These are phyloP conservation scores for Phrynosoma blainvillii DNA, from an alignment of 2,113 vertebrate genomes.

Conservation along the genomic window DNA sequence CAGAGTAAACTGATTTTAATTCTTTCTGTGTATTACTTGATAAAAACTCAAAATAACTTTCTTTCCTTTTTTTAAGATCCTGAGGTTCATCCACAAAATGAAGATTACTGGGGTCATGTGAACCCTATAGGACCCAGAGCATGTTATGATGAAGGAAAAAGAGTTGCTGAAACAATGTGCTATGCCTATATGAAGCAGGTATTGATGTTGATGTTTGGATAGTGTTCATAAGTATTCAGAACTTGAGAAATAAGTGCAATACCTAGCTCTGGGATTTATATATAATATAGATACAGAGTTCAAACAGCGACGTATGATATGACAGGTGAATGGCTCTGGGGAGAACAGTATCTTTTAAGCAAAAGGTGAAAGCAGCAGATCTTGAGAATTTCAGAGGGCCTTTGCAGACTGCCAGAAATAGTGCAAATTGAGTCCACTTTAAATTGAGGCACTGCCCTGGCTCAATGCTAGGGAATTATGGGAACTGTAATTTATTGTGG, in stretches of 20 bases:
- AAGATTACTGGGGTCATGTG: constrained; percentile 98
- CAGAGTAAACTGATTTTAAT: background rate
- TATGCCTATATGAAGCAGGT: constrained; percentile 99
- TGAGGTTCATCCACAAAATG: constrained; percentile 96
- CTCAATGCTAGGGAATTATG: too few relatives aligned
- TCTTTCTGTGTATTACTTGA: background rate
- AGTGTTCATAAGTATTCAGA: background rate
- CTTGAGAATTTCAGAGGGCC: too few relatives aligned
- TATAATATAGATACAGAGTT: background rate
- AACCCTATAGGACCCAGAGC: constrained; percentile 97
- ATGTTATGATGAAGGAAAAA: constrained; percentile 98
- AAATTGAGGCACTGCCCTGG: too few relatives aligned
- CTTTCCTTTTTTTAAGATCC: constrained; percentile 80
- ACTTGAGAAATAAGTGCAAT: background rate
- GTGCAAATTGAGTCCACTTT: too few relatives aligned
- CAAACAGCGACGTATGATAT: background rate
- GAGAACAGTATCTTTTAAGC: background rate
- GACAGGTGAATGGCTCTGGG: background rate
- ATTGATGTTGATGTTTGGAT: constrained; percentile 24
- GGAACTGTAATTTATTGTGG: too few relatives aligned
- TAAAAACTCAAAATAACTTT: background rate
- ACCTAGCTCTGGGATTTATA: background rate
- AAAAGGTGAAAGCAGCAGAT: too few relatives aligned
- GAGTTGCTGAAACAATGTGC: constrained; percentile 98
- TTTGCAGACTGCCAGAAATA: too few relatives aligned